Base-by-base conservation (phyloP, 2,888 invertebrate species). In the Mayetiola destructor region DNA sequence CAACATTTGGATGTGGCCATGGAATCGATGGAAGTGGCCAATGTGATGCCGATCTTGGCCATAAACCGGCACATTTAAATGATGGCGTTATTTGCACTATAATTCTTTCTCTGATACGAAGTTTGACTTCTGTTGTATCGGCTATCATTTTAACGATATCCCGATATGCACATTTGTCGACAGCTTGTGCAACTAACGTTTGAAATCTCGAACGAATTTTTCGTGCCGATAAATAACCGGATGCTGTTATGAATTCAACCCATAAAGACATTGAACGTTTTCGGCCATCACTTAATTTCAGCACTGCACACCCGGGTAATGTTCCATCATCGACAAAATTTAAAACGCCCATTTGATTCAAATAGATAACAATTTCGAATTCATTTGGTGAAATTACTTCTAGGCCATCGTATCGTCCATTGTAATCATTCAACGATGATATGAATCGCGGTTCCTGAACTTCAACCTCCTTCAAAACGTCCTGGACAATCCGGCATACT, bases 331-430 rank as follows among this genome's bases (percentile, higher is more conserved):
- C 95, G 56, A 95, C 94, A 69, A 95, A 96, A 72, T 95, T 96
- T 66, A 95, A 81, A n/a, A 96, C 95, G 2, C 95, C 95, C 95
- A 95, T 96, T 74, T 96, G 95, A 71, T 95, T 95, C 60, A 95
- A 78, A 69, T 93, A 95, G 63, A 95, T 84, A 62, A 95, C 88
- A 60, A 94, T 91, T 74, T 95, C 94, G 73, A 92, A 95, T 72
- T 95, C 94, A 61, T 85, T 85, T 55, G 94, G 92, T 14, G 94
- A 91, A 62, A 93, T 83, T 55, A 94, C 94, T 68, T 91, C 88
- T 59, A 95, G 78, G 6, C 95, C 94, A 67, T 94, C 94, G 74
- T 83, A 94, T 21, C 91, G 80, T 20, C 90, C 90, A 67, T 90
- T 89, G 73, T 88, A 87, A 67, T 89, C 89, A 61, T 87, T 88